Base-by-base conservation (phyloP, 2,113 vertebrate genomes). In the Callocephalon fimbriatum region DNA sequence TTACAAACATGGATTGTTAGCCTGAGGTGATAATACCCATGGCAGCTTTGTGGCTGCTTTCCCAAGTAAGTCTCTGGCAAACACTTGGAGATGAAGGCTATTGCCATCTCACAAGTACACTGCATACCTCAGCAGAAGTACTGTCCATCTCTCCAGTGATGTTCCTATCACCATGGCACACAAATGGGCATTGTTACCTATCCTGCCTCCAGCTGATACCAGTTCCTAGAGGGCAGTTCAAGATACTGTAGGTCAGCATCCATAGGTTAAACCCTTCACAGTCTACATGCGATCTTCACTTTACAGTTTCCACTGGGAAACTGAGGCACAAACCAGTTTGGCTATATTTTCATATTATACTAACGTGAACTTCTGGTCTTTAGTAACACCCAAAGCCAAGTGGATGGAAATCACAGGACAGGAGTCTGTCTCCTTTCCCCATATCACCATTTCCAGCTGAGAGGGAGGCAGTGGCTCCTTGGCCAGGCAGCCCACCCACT, bases 201-300 rank as follows among this genome's bases (percentile, higher is more conserved):
- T 31, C 29, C 70, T 77, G 29, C 19, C 23, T 16, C n/a, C 59
- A 40, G 48, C 27, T 67, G 75, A 7, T 38, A 90, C 5, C 7
- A 29, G 37, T 25, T 61, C 37, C 51, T 16, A 15, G 6, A 27
- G 40, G 48, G 31, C 31, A 26, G 18, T 10, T 54, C 47, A 7
- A 61, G 51, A 12, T 7, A 2, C 38, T 20, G 26, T 8, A 48
- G 18, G 25, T 10, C 79, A 80, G 40, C 67, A 65, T 6, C 44
- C 14, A 3, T 0, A 6, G 10, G 16, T 18, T 22, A 40, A 44
- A 54, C 26, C 40, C 58, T 40, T 2, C 5, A 25, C 38, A 12
- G 19, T 12, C 62, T 0, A 0, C 32, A 7, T 7, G 29, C 8
- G 1, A 0, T 44, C 31, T 15, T 66, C 31, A 16, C 68, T 21